A percentile compares a stretch with the other conserved stretches of the same genome.
Conservation (phyloP, 2,113 vertebrate genomes). For the Rana temporaria region DNA sequence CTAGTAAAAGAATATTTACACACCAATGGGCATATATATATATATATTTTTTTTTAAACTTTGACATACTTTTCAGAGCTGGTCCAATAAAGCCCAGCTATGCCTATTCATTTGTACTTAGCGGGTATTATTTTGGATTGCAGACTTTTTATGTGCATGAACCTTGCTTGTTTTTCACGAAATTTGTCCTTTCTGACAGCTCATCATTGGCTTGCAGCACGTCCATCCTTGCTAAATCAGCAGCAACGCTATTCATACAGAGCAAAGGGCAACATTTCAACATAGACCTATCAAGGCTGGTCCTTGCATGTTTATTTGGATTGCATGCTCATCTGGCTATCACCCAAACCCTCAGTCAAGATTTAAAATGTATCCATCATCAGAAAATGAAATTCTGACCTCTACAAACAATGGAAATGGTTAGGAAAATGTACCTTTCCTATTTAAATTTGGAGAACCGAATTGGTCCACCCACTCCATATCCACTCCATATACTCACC, state of each 20-base stretch:
- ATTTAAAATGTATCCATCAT: background rate
- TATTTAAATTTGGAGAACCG: no score
- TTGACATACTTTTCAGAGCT: no score
- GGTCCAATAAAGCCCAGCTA: no score
- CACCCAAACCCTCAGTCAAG: background rate
- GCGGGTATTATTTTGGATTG: background rate
- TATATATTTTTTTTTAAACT: no score
- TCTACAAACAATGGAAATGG: no score
- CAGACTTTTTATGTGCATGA: background rate
- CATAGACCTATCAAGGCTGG: background rate
- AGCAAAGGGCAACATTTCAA: conserved; percentile 37
- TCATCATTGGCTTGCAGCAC: background rate
- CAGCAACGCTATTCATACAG: conserved; percentile 8
- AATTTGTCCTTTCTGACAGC: background rate
- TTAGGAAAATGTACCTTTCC: no score
- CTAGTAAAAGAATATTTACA: no score
- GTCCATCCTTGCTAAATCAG: conserved; percentile 42
- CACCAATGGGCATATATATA: no score
- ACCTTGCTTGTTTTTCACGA: conserved; percentile 25
- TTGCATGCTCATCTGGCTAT: background rate
- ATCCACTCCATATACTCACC: no score
- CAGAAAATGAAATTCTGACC: no score
- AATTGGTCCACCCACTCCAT: no score
- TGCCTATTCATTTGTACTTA: no score
- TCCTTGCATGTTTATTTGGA: background rate